These are phyloP conservation scores for Macrobrachium nipponense DNA, from an alignment of 1,140 invertebrate species.

Conservation along the genomic window DNA sequence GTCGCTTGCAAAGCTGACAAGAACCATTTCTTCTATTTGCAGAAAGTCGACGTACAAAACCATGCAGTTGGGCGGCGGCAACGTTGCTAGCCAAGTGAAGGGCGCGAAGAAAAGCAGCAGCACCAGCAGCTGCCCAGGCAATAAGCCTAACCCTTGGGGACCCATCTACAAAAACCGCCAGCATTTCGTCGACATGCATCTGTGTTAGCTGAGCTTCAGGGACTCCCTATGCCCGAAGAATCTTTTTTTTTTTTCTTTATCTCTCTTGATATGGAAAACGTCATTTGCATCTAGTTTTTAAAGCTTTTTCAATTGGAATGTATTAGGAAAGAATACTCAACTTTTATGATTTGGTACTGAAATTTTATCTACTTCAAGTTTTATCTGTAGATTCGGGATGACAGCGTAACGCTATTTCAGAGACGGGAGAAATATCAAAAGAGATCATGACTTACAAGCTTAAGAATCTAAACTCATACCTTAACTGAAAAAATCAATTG, in stretches of 20 bases:
- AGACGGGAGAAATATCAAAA: too few species aligned
- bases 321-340: too few species aligned
- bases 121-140: not conserved
- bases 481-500: too few species aligned
- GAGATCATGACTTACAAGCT: too few species aligned
- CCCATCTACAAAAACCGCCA: slow-evolving; percentile 38
- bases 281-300: not conserved
- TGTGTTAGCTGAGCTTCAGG: not conserved
- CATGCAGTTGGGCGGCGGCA: slow-evolving; percentile 17
- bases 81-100: not conserved
- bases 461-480: too few species aligned
- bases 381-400: too few species aligned
- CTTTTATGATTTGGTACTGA: too few species aligned
- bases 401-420: too few species aligned
- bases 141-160: slow-evolving; percentile 8
- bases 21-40: not conserved
- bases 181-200: slow-evolving; percentile 44
- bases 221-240: not conserved
- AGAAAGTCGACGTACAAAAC: slow-evolving; percentile 37
- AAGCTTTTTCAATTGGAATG: too few species aligned
- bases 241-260: too few species aligned
- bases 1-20: not conserved
- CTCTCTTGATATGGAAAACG: not conserved
- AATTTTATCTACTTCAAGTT: too few species aligned
- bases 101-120: not conserved